A percentile compares a stretch with the other conserved stretches of the same genome.
Evolutionary conservation across 2,113 vertebrate species (phyloP).

Genomic region (Henicopernis longicauda): DNA sequence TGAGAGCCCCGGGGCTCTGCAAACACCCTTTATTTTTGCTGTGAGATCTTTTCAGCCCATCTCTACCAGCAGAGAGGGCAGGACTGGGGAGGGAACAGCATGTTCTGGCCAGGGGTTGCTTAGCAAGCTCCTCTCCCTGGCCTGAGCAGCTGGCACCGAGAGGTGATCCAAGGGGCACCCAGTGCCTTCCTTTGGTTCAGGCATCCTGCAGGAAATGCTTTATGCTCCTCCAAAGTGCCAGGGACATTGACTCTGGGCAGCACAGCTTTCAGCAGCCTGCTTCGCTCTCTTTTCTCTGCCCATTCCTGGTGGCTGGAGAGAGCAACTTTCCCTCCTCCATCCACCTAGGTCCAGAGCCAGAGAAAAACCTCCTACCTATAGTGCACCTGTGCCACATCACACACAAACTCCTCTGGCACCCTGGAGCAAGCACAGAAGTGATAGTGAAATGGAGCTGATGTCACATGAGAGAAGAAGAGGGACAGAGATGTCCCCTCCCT

Average conservation of each 20-base stretch:
- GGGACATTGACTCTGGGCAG: neutral
- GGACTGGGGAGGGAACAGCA: neutral
- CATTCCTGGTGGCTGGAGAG: neutral
- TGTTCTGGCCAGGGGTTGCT: constrained; percentile 47
- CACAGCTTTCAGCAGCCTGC: neutral
- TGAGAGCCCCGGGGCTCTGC: neutral
- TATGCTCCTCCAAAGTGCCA: constrained; percentile 15
- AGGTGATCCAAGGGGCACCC: constrained; percentile 60
- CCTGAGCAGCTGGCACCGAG: neutral
- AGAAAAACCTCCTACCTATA: neutral
- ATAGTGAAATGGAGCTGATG: neutral
- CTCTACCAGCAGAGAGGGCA: neutral
- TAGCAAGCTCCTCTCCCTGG: constrained; percentile 42
- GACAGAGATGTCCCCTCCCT: neutral
- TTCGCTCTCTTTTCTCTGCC: neutral
- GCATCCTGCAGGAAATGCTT: constrained; percentile 43
- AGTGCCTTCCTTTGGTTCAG: constrained; percentile 36
- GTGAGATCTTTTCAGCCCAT: constrained; percentile 21
- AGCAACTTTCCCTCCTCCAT: neutral
- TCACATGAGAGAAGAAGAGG: neutral
- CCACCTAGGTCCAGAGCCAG: neutral
- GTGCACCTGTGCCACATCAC: neutral
- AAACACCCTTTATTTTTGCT: neutral
- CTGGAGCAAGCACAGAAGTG: neutral
- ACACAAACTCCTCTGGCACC: neutral